Base-by-base conservation (phyloP, 2,113 vertebrate genomes). In the Leptobrachium leishanense region DNA sequence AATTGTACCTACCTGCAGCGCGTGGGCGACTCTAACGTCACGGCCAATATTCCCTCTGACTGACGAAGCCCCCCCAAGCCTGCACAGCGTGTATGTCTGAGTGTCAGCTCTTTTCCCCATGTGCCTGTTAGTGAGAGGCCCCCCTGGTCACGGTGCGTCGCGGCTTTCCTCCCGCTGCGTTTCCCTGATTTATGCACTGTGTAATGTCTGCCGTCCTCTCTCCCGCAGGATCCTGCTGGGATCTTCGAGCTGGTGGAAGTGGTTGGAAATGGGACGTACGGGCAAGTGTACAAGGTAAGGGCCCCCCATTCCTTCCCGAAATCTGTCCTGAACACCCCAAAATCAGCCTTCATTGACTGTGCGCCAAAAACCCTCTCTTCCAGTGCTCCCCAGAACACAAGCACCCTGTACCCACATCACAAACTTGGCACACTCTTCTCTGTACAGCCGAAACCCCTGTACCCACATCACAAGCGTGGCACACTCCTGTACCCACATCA, bases 181-280 rank as follows among this genome's bases (percentile, higher is more conserved):
- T 50, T 50, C 46, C 46, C 46, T 50, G 46, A 31, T 50, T 4
- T 50, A 50, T 50, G 46, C 8, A 50, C 8, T 50, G 46, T 50
- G 4, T 50, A 50, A 50, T 50, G 46, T 50, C 8, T 50, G 4
- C 46, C 46, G 8, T 5, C 39, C 6, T 75, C 4, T 41, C 6
- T 75, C 4, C 5, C 1, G 2, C 84, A 96, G 95, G 95, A 96
- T 82, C 95, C 95, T 62, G 95, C 95, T 42, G 95, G 95, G 69
- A 96, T 96, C 76, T 96, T 95, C 82, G 95, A 96, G 85, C 84
- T 96, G 86, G 95, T 96, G 83, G 95, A 96, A 83, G 95, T 96
- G 79, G 95, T 96, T 2, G 95, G 95, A 78, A 96, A 96, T 89
- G 95, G 95, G 74, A 96, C 95, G 69, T 96, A 96, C 40, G 95